Evolutionary conservation across 2,797 vertebrate genomes (phyloP).

Genomic region (Oryzias dopingdopingensis): DNA sequence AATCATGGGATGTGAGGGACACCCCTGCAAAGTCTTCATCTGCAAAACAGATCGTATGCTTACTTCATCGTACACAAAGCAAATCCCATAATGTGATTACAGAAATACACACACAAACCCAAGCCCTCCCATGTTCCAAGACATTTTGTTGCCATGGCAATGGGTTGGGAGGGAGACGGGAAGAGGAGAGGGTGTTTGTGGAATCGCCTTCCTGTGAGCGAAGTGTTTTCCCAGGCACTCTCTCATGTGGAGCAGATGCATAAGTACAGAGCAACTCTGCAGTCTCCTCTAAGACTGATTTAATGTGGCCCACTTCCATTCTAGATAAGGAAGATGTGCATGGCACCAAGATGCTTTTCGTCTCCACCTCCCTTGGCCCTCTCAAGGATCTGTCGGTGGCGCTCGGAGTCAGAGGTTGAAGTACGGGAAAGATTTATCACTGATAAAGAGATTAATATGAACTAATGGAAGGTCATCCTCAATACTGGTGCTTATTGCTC

Average conservation of each 20-base stretch:
- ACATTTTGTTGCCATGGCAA: constrained; percentile 75
- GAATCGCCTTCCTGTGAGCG: constrained; percentile 60
- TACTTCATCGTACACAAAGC: constrained; percentile 12
- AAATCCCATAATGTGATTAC: constrained; percentile 24
- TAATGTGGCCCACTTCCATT: constrained; percentile 58
- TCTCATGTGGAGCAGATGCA: constrained; percentile 53
- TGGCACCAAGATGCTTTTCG: constrained; percentile 27
- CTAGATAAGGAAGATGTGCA: constrained; percentile 31
- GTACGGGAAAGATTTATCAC: constrained; percentile 24
- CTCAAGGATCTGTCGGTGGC: constrained; percentile 34
- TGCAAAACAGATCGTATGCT: constrained; percentile 3
- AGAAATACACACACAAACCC: constrained; percentile 24
- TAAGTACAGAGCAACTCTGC: constrained; percentile 52
- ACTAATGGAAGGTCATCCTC: constrained; percentile 42
- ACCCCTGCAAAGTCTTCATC: constrained; percentile 5
- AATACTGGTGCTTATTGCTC: constrained; percentile 38
- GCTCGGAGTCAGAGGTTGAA: constrained; percentile 32
- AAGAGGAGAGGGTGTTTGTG: constrained; percentile 52
- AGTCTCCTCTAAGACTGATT: constrained; percentile 49
- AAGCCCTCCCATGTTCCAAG: constrained; percentile 50
- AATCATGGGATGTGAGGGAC: neutral
- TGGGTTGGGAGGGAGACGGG: constrained; percentile 39
- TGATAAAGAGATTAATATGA: constrained; percentile 48
- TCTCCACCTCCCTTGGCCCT: constrained; percentile 8
- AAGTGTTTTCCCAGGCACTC: constrained; percentile 57